Evolutionary conservation across 2,888 invertebrate genomes (phyloP), one percentile per base, ranked within the genome.

Genomic region (Lochmaea capreae): DNA sequence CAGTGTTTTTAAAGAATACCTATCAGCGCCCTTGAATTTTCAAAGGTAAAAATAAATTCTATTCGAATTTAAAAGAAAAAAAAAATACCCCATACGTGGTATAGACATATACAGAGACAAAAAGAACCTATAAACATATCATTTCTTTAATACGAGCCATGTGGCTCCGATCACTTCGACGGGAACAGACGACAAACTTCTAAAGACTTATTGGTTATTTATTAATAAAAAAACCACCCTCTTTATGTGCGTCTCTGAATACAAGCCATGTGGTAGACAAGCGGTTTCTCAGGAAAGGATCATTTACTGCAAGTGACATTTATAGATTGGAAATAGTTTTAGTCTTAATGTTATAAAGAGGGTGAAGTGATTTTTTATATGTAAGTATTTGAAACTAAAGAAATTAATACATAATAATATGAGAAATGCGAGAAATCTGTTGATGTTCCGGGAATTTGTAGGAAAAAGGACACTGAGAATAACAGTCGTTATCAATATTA

Each of bases 211-310:
- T 78, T 77, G 78, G 78, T 74, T 78, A 78, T 76, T 77, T 78
- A 77, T 78, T 77, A 76, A 76, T 74, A 76, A 78, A 77, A 74
- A 78, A 77, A 76, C 72, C 67, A 77, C 78, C 78, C 78, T 77
- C 72, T 52, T 71, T 61, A 58, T 71, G 39, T 39, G 26, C 52
- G 71, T 69, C 59, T 69, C 58, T 16, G 58, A 73, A 73, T 43
- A 65, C 54, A 62, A 73, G 75, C 77, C 77, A 77, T 77, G 77
- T 77, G 77, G 75, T 72, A 75, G 75, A 75, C 77, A 75, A 70
- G 69, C 58, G 46, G 18, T 57, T 74, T 57, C 54, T 58, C 54
- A 61, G 62, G 61, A 58, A 43, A 63, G 46, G 59, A 67, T 67
- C 42, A 59, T 59, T 67, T 67, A 16, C 8, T 43, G 9, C 5